Base-by-base conservation (phyloP, 2,113 vertebrate species). In the Chamaea fasciata region DNA sequence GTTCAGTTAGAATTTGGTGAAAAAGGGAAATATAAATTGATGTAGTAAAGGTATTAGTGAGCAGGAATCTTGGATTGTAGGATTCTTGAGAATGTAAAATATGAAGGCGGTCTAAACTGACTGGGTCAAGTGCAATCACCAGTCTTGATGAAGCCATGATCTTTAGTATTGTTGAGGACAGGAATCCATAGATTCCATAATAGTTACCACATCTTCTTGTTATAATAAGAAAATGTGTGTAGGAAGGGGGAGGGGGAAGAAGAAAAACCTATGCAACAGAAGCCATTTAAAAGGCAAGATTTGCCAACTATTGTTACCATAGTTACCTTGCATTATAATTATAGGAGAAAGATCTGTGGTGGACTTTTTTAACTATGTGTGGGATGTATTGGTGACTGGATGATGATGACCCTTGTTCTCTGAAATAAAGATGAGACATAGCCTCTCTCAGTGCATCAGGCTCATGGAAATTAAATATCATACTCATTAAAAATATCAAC, bases 251-350 rank as follows among this genome's bases (percentile, higher is more conserved):
- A 93, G 87, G 84, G 87, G n/a, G 86, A 83, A 95, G 67, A 83
- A 88, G 86, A 94, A 94, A 97, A 97, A 90, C 83, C 73, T 89
- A 80, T 90, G 89, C 64, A 94, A 83, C 94, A 95, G 95, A 97
- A 96, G 81, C 89, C 49, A 60, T 94, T 93, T 84, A 76, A 95
- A 96, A 95, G 69, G 57, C 89, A 96, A 84, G 91, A 92, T 96
- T 94, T 96, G 77, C 91, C 92, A 96, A 92, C 89, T 95, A 90
- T 95, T 41, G 91, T 97, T 96, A 71, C 95, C 95, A 97, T 96
- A 95, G 95, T 82, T 97, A 95, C 95, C 69, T 91, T 92, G 89
- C 83, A 71, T 95, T 95, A 91, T 95, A 96, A 95, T 95, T 97
- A 95, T 73, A 95, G 94, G 79, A 89, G 83, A 95, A 84, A 94